Evolutionary conservation across 2,888 invertebrate genomes (phyloP).

Genomic region (Elmis aenea): DNA sequence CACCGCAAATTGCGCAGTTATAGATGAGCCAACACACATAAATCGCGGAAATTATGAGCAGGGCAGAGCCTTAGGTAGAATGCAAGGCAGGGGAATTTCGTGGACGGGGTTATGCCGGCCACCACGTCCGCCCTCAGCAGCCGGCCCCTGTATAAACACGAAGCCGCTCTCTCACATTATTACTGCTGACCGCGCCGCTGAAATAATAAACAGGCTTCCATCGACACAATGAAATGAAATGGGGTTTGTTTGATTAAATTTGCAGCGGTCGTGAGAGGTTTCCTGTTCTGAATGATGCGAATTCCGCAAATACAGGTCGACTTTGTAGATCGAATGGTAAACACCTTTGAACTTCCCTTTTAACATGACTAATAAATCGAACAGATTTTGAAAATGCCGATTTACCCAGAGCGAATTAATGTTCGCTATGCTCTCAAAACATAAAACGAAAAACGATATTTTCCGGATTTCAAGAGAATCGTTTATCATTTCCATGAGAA

Average conservation of each 20-base stretch:
- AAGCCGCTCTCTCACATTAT: constrained; percentile 22
- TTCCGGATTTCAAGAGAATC: too few species aligned
- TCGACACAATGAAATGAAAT: constrained; percentile 28
- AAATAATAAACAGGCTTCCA: constrained; percentile 30
- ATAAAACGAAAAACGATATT: too few species aligned
- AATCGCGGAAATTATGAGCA: constrained; percentile 19
- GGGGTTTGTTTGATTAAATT: constrained; percentile 30
- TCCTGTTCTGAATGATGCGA: constrained; percentile 16
- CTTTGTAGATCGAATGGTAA: too few species aligned
- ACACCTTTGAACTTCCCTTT: too few species aligned
- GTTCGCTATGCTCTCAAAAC: too few species aligned
- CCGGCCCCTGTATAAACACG: constrained; percentile 20
- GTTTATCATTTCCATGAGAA: too few species aligned
- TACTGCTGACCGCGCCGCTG: constrained; percentile 27
- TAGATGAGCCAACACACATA: constrained; percentile 20
- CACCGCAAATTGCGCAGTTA: constrained; percentile 20
- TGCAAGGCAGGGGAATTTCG: too few species aligned
- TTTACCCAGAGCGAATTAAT: too few species aligned
- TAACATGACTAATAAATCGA: too few species aligned
- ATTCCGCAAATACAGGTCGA: constrained; percentile 13
- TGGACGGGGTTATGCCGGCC: constrained; percentile 6
- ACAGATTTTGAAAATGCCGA: too few species aligned
- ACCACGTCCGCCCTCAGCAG: constrained; percentile 13
- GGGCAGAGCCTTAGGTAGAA: constrained; percentile 18
- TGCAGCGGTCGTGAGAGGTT: constrained; percentile 20